Conservation (phyloP, 1,140 invertebrate genomes). For the Rhysida immarginata region DNA sequence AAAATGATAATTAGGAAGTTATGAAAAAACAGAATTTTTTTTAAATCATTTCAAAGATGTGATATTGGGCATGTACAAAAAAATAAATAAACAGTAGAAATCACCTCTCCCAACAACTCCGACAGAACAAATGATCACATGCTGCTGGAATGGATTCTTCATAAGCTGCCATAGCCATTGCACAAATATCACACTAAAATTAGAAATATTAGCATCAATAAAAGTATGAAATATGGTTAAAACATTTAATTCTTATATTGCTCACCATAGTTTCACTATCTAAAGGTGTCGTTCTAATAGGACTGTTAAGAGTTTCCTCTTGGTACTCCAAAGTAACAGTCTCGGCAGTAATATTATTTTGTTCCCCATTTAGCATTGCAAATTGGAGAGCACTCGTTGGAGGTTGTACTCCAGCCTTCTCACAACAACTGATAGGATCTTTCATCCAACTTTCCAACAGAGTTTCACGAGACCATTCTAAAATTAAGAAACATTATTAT, state of each 20-base stretch:
- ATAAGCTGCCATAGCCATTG: conserved; percentile 21
- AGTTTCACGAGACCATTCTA: conserved; percentile 55
- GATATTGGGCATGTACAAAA: too few relatives aligned
- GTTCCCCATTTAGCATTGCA: conserved; percentile 4
- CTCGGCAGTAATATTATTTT: conserved; percentile 2
- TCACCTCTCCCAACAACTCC: conserved; percentile 45
- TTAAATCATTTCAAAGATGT: not conserved
- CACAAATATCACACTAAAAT: conserved; percentile 50
- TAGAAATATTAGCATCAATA: conserved; percentile 7
- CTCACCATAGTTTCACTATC: conserved; percentile 14
- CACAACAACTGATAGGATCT: conserved; percentile 47
- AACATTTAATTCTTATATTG: not conserved
- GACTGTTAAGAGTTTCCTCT: conserved; percentile 16
- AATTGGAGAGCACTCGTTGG: conserved; percentile 27
- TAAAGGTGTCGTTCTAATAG: conserved; percentile 8
- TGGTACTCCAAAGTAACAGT: conserved; percentile 17
- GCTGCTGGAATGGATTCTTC: conserved; percentile 35
- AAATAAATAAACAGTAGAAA: too few relatives aligned
- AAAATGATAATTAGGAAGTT: too few relatives aligned
- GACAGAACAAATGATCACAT: conserved; percentile 49
- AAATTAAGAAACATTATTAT: too few relatives aligned
- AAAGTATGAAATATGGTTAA: not conserved
- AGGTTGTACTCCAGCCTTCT: conserved; percentile 46
- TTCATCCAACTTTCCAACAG: conserved; percentile 54
- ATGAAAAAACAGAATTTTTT: too few relatives aligned